phyloP scores from a whole-genome alignment of 2,888 invertebrate species.

The Conomelus anceps region DNA sequence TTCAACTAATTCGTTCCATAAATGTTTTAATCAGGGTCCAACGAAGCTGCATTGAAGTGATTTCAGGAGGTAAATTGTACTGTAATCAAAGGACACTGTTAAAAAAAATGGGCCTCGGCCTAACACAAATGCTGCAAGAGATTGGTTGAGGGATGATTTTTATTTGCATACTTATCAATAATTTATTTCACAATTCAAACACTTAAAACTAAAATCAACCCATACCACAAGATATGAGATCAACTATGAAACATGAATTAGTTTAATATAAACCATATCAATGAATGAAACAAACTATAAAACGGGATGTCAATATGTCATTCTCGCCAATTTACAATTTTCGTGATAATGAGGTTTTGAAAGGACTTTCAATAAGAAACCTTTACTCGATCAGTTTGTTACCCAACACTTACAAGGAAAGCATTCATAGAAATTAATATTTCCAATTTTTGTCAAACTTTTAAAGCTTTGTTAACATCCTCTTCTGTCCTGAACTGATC shows the following conservation, averaged over 20 bases:
- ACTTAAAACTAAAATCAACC: not conserved
- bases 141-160: too few relatives aligned
- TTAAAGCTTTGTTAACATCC: slow-evolving; percentile 12
- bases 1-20: too few relatives aligned
- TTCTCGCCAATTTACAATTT: not conserved
- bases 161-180: too few relatives aligned
- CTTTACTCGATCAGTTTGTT: not conserved
- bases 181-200: not conserved
- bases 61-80: too few relatives aligned
- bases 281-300: not conserved
- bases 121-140: too few relatives aligned
- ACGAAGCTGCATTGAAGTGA: too few relatives aligned
- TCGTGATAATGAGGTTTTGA: not conserved
- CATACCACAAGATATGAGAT: not conserved
- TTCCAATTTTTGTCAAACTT: not conserved
- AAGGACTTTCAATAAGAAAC: not conserved
- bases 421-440: not conserved
- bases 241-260: not conserved
- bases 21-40: too few relatives aligned
- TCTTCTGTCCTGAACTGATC: not conserved
- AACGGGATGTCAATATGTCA: not conserved
- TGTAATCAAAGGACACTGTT: too few relatives aligned
- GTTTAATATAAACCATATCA: not conserved
- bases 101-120: too few relatives aligned
- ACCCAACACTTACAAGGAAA: not conserved